Percentiles rank a stretch among this genome's conserved stretches.
Conservation (phyloP, 2,797 vertebrate species). For the Rhyacichthys aspro region DNA sequence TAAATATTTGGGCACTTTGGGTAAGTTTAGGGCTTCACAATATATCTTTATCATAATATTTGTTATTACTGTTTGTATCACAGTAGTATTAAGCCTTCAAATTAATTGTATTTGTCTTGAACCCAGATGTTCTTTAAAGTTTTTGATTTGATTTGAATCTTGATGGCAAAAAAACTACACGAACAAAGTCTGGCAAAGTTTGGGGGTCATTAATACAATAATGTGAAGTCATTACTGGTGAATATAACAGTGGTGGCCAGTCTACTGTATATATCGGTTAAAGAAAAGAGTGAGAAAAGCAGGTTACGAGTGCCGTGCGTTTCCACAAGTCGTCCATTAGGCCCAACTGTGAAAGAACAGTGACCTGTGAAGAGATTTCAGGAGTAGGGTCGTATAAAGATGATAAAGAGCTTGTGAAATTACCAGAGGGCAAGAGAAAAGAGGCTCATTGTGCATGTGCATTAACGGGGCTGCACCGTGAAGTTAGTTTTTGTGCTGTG, state of each 20-base stretch:
- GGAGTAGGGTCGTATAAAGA: constrained; percentile 52
- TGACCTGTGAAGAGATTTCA: constrained; percentile 90
- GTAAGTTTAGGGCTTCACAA: too few relatives aligned
- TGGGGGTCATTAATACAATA: background rate
- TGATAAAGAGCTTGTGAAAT: constrained; percentile 82
- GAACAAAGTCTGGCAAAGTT: constrained; percentile 4
- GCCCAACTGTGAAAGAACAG: constrained; percentile 60
- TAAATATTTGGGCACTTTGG: too few relatives aligned
- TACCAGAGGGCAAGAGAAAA: constrained; percentile 85
- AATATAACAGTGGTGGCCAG: background rate
- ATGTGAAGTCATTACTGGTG: background rate
- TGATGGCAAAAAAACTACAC: too few relatives aligned
- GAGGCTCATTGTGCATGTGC: constrained; percentile 87
- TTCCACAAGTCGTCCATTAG: constrained; percentile 58
- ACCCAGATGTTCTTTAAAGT: too few relatives aligned
- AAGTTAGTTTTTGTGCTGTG: constrained; percentile 83
- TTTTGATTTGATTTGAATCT: too few relatives aligned
- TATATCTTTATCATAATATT: too few relatives aligned
- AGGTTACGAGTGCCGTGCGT: constrained; percentile 27
- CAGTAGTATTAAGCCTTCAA: too few relatives aligned
- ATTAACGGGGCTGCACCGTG: constrained; percentile 86
- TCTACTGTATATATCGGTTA: constrained; percentile 12
- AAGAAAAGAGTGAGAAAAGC: constrained; percentile 15
- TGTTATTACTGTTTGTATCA: too few relatives aligned
- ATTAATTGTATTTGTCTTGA: too few relatives aligned